These are phyloP conservation scores for Nemurella pictetii DNA, from an alignment of 2,888 invertebrate genomes.

Conservation along the genomic window DNA sequence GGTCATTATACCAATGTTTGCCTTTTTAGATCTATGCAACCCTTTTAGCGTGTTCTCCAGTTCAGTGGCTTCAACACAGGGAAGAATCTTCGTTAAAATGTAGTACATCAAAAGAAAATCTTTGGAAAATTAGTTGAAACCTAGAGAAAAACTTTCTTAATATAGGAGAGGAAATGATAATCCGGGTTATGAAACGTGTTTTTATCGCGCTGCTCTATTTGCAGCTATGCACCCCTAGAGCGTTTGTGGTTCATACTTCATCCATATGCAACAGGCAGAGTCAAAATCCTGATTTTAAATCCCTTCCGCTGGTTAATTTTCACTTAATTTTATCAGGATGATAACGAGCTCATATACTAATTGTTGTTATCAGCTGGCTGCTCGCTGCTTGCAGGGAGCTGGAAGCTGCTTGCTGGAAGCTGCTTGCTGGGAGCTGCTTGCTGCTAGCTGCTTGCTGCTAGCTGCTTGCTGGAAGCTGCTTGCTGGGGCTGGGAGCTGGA, in stretches of 20 bases:
- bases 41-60: not conserved
- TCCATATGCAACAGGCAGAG: constrained; percentile 17
- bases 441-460: too few relatives aligned
- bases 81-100: too few relatives aligned
- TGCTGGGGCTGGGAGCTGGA: too few relatives aligned
- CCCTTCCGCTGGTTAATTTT: constrained; percentile 27
- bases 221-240: not conserved
- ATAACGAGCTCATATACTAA: constrained; percentile 28
- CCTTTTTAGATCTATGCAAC: not conserved
- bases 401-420: not conserved
- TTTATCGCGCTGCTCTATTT: not conserved
- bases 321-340: constrained; percentile 32
- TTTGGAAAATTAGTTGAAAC: not conserved
- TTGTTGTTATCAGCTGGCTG: constrained; percentile 31
- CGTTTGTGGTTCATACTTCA: not conserved
- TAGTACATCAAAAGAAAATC: not conserved
- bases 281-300: constrained; percentile 18
- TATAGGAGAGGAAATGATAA: not conserved
- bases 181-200: not conserved
- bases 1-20: not conserved
- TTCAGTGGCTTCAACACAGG: not conserved
- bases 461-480: too few relatives aligned
- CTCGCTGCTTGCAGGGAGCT: too few relatives aligned
- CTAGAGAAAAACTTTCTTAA: not conserved
- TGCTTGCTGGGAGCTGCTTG: too few relatives aligned